Evolutionary conservation across 1,140 invertebrate species (phyloP).

Genomic region (Panagrolaimus sp.): DNA sequence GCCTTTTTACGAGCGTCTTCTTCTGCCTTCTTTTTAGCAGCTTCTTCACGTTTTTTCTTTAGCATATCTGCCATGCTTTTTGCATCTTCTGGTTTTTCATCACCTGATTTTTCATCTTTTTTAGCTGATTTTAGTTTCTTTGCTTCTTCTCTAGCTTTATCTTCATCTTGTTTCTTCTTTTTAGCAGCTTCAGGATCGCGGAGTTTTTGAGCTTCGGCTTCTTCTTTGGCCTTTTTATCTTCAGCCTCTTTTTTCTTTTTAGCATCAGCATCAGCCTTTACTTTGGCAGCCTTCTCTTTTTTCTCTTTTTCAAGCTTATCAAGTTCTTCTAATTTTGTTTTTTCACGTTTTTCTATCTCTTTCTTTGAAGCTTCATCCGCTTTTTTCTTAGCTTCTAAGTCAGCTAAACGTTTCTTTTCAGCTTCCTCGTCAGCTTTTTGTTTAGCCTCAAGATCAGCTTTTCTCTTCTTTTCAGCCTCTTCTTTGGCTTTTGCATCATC

Average conservation of each 20-base stretch:
- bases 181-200: not conserved
- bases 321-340: not conserved
- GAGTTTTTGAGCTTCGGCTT: not conserved
- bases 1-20: conserved; percentile 7
- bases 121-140: conserved; percentile 10
- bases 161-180: not conserved
- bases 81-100: not conserved
- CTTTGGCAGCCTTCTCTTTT: not conserved
- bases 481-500: not conserved
- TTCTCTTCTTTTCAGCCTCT: not conserved
- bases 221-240: conserved; percentile 16
- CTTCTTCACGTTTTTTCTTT: conserved; percentile 1
- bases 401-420: not conserved
- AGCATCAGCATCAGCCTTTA: not conserved
- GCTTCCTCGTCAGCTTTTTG: conserved; percentile 1
- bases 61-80: not conserved
- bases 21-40: conserved; percentile 3
- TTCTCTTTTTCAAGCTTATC: conserved; percentile 12
- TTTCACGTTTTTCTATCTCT: not conserved
- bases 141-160: not conserved
- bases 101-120: not conserved
- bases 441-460: not conserved
- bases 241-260: conserved; percentile 15
- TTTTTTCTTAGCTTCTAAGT: not conserved
- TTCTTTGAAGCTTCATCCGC: not conserved